These are phyloP conservation scores for Malurus melanocephalus DNA, from an alignment of 2,113 vertebrate genomes.

Conservation along the genomic window DNA sequence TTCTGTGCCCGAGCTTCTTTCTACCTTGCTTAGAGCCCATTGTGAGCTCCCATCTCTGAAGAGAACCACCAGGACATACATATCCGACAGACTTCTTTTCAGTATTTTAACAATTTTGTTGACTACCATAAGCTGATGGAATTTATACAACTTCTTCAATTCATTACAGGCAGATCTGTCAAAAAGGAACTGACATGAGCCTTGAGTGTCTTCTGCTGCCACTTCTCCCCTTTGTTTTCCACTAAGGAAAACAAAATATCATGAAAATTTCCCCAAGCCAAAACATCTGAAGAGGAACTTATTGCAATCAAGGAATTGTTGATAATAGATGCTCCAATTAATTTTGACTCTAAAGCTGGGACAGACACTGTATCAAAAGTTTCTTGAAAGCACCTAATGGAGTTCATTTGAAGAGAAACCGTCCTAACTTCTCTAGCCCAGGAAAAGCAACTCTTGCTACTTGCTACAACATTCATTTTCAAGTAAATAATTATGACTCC, in stretches of 20 bases:
- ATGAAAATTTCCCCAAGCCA: background rate
- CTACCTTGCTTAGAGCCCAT: background rate
- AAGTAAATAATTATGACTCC: background rate
- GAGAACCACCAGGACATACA: background rate
- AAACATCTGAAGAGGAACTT: background rate
- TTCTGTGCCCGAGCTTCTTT: background rate
- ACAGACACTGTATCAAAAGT: background rate
- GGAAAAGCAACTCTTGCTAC: background rate
- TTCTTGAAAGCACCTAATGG: background rate
- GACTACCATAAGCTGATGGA: background rate
- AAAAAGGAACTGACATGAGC: background rate
- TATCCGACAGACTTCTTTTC: background rate
- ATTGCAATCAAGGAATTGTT: background rate
- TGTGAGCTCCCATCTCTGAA: background rate
- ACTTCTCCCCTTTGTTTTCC: background rate
- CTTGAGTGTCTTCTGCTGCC: background rate
- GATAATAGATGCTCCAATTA: background rate
- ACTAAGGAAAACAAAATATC: background rate
- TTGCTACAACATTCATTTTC: background rate
- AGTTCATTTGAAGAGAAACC: background rate
- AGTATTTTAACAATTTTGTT: background rate
- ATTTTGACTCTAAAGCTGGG: background rate
- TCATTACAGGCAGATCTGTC: background rate
- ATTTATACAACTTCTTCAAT: background rate
- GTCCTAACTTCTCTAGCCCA: background rate